phyloP scores from a whole-genome alignment of 2,113 vertebrate genomes.

The Hydrolagus affinis region DNA sequence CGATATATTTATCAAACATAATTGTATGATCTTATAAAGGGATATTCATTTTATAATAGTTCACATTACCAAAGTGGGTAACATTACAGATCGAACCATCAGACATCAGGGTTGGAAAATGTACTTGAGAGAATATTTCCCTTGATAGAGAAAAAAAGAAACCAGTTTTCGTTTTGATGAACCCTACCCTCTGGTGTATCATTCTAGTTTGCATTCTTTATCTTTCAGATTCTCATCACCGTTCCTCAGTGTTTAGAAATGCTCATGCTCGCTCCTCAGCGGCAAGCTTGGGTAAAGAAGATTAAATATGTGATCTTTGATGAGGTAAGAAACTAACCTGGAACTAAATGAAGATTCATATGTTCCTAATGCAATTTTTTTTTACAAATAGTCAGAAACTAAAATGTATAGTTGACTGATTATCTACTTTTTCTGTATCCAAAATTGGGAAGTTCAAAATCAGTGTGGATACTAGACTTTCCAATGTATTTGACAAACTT shows the following conservation, averaged over 20 bases:
- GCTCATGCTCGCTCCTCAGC: constrained; percentile 45
- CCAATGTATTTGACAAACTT: neutral
- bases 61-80: too few species aligned
- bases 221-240: constrained; percentile 46
- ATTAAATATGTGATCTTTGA: constrained; percentile 55
- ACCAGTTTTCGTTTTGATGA: too few species aligned
- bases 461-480: neutral
- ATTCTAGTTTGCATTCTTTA: constrained; percentile 9
- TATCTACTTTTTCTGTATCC: neutral
- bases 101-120: too few species aligned
- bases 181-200: neutral
- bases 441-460: neutral
- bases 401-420: too few species aligned
- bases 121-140: too few species aligned
- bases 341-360: constrained; percentile 3
- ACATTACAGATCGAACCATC: too few species aligned
- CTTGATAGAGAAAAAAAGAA: too few species aligned
- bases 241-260: constrained; percentile 56
- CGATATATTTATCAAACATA: too few species aligned
- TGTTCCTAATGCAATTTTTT: neutral
- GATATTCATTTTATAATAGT: too few species aligned
- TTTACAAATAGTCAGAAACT: neutral
- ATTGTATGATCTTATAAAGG: too few species aligned
- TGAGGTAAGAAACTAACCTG: constrained; percentile 42
- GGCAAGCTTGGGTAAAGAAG: constrained; percentile 46